Evolutionary conservation across 2,113 vertebrate species (phyloP).

Genomic region (Tichodroma muraria): DNA sequence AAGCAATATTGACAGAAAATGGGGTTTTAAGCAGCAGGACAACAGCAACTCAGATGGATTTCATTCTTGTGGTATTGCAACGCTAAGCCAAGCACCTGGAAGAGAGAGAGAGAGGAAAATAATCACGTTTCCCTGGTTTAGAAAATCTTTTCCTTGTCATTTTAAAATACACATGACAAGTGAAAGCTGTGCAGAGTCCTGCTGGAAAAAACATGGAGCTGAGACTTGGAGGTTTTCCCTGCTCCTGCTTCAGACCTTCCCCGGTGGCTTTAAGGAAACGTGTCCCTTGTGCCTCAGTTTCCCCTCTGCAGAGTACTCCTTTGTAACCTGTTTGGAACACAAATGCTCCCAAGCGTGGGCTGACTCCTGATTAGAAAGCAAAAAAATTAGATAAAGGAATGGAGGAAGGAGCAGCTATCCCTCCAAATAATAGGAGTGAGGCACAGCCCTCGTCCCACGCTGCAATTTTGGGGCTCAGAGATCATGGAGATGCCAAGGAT

Average conservation of each 20-base stretch:
- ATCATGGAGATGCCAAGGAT: fast-evolving
- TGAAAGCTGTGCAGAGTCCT: background rate
- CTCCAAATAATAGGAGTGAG: fast-evolving
- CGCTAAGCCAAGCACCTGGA: slow-evolving; percentile 11
- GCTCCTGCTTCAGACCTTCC: background rate
- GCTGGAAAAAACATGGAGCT: background rate
- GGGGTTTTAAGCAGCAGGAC: slow-evolving; percentile 65
- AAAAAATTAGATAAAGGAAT: background rate
- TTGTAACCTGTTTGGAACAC: background rate
- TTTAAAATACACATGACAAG: background rate
- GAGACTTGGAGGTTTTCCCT: background rate
- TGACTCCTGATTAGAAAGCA: background rate
- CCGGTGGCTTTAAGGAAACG: fast-evolving
- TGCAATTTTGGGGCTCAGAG: background rate
- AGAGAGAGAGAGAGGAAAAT: background rate
- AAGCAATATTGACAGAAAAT: slow-evolving; percentile 67
- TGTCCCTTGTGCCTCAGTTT: background rate
- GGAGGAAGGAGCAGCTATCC: background rate
- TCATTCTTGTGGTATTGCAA: background rate
- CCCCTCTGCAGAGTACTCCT: background rate
- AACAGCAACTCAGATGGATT: slow-evolving; percentile 42
- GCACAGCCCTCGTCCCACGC: fast-evolving
- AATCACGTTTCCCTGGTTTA: background rate
- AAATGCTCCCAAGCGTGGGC: fast-evolving
- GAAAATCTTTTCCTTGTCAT: slow-evolving; percentile 6